Percentiles rank a stretch among this genome's conserved stretches.
These are phyloP conservation scores for Aphaenogaster rudis DNA, from an alignment of 1,140 invertebrate species.

Conservation along the genomic window DNA sequence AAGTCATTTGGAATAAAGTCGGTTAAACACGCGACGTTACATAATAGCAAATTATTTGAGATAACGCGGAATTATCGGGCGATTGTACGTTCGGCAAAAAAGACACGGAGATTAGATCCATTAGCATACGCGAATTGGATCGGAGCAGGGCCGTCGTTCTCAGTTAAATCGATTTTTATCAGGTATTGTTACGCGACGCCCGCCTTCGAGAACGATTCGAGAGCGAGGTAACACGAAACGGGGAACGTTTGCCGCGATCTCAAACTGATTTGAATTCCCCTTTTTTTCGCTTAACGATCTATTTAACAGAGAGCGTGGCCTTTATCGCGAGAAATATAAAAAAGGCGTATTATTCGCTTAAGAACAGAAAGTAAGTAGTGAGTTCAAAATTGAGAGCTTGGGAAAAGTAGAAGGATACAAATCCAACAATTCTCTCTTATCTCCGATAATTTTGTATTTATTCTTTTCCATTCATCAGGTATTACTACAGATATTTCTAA, in stretches of 20 bases:
- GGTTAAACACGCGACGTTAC: slow-evolving; percentile 65
- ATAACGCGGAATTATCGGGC: slow-evolving; percentile 70
- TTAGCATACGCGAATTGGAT: slow-evolving; percentile 56
- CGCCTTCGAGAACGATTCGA: slow-evolving; percentile 44
- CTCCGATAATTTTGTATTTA: slow-evolving; percentile 18
- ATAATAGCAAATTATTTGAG: slow-evolving; percentile 69
- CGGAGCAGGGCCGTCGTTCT: slow-evolving; percentile 47
- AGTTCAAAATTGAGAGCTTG: neutral
- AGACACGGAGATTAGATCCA: slow-evolving; percentile 19
- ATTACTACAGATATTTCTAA: neutral
- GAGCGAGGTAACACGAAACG: slow-evolving; percentile 26
- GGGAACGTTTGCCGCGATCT: slow-evolving; percentile 27
- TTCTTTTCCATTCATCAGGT: neutral
- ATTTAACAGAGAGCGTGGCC: slow-evolving; percentile 34
- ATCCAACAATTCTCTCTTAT: neutral
- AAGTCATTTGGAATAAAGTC: slow-evolving; percentile 39
- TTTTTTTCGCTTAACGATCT: slow-evolving; percentile 52
- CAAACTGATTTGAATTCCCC: slow-evolving; percentile 58
- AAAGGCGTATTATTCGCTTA: neutral
- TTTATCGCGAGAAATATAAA: slow-evolving; percentile 38
- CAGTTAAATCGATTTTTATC: slow-evolving; percentile 69
- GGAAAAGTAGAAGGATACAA: neutral
- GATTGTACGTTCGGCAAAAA: slow-evolving; percentile 60
- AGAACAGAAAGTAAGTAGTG: slow-evolving; percentile 26
- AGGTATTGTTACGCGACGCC: slow-evolving; percentile 56